Evolutionary conservation across 2,113 vertebrate genomes (phyloP).

Genomic region (Tetrax tetrax): DNA sequence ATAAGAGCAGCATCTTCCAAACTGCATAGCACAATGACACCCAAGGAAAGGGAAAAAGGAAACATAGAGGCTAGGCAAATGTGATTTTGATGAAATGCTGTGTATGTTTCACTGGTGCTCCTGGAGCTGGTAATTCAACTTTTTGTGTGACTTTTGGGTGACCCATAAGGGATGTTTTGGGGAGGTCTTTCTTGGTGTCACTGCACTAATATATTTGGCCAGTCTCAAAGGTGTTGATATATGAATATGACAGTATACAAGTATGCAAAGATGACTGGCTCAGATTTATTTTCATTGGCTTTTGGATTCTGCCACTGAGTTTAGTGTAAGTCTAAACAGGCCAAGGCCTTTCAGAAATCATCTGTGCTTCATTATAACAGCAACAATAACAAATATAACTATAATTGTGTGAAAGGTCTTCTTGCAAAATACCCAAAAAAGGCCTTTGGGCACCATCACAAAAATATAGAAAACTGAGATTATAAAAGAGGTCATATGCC

Average conservation of each 20-base stretch:
- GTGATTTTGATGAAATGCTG: background rate
- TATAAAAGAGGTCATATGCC: background rate
- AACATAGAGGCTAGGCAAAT: background rate
- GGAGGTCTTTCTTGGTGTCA: background rate
- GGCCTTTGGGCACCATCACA: background rate
- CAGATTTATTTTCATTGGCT: background rate
- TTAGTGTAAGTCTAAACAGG: background rate
- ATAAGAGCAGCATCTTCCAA: background rate
- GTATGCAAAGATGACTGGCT: background rate
- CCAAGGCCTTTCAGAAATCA: slow-evolving; percentile 1
- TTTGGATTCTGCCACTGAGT: background rate
- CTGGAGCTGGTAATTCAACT: background rate
- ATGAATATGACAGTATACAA: background rate
- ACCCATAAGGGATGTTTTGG: background rate
- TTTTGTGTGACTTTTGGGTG: background rate
- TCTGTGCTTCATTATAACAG: slow-evolving; percentile 26
- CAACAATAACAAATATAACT: background rate
- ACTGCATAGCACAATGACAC: background rate
- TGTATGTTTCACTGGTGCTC: background rate
- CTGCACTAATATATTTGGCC: background rate
- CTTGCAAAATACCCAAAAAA: slow-evolving; percentile 24
- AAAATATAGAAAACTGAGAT: background rate
- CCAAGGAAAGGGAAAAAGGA: background rate
- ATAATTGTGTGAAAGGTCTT: background rate
- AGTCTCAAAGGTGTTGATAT: background rate